These are phyloP conservation scores for Pseudorhombus dupliciocellatus DNA, from an alignment of 2,113 vertebrate species.

Conservation along the genomic window DNA sequence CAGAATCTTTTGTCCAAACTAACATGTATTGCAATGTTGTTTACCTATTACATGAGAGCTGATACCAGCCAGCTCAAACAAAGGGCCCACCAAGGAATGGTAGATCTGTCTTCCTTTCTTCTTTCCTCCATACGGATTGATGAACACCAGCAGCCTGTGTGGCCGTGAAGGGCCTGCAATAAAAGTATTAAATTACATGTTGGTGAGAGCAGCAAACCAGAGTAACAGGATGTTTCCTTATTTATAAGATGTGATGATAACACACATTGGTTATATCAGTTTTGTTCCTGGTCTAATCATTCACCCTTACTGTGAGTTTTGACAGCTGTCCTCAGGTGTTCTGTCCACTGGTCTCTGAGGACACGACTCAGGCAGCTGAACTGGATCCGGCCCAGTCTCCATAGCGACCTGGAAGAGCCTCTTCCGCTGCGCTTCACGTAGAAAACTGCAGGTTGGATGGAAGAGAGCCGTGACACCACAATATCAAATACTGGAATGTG, in stretches of 20 bases:
- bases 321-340: conserved; percentile 70
- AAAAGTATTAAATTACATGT: neutral
- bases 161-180: conserved; percentile 75
- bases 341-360: conserved; percentile 81
- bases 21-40: neutral
- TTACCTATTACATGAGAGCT: conserved; percentile 82
- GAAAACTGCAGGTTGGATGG: conserved; percentile 72
- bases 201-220: neutral
- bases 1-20: neutral
- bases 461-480: neutral
- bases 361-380: conserved; percentile 80
- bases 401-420: conserved; percentile 66
- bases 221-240: accelerated
- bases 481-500: neutral
- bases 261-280: neutral
- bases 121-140: conserved; percentile 85
- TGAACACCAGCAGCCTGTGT: conserved; percentile 82
- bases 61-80: conserved; percentile 86
- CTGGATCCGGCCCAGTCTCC: conserved; percentile 79
- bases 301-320: conserved; percentile 77
- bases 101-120: conserved; percentile 81
- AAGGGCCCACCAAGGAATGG: conserved; percentile 77
- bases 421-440: conserved; percentile 77
- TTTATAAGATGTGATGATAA: neutral
- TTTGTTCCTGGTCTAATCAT: neutral